These are phyloP conservation scores for Crenuchus spilurus DNA, from an alignment of 2,797 vertebrate genomes.

Conservation along the genomic window DNA sequence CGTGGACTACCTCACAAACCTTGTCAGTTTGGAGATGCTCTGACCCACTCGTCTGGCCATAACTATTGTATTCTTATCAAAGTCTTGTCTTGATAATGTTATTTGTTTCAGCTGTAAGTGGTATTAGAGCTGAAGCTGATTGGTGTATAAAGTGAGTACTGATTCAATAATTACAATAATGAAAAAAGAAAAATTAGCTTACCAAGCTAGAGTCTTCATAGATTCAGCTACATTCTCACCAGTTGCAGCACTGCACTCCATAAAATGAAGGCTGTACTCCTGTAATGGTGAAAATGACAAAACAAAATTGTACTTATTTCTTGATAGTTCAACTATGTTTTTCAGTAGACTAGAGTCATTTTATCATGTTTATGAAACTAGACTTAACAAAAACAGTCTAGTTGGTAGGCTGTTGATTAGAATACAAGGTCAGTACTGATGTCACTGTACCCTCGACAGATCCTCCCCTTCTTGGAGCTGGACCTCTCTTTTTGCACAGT, in stretches of 20 bases:
- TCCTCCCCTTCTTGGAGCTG: constrained; percentile 72
- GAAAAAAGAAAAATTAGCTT: constrained; percentile 52
- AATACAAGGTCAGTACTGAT: neutral
- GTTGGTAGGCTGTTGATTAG: neutral
- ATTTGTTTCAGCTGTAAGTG: no score
- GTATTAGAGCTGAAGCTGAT: no score
- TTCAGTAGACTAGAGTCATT: neutral
- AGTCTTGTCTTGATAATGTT: no score
- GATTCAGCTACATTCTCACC: constrained; percentile 86
- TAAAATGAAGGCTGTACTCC: constrained; percentile 85
- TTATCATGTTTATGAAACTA: neutral
- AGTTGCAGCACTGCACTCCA: constrained; percentile 90
- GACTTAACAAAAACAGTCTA: neutral
- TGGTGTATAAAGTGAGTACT: no score
- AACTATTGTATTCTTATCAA: no score
- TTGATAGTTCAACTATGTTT: neutral
- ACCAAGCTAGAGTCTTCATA: constrained; percentile 85
- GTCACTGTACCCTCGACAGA: constrained; percentile 81
- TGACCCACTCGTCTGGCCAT: no score
- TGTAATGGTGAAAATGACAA: constrained; percentile 57
- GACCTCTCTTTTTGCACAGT: constrained; percentile 77
- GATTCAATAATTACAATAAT: neutral
- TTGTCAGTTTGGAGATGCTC: no score
- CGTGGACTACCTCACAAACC: no score
- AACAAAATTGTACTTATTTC: neutral